Base-by-base conservation (phyloP, 2,888 invertebrate species). In the Zelleria hepariella region DNA sequence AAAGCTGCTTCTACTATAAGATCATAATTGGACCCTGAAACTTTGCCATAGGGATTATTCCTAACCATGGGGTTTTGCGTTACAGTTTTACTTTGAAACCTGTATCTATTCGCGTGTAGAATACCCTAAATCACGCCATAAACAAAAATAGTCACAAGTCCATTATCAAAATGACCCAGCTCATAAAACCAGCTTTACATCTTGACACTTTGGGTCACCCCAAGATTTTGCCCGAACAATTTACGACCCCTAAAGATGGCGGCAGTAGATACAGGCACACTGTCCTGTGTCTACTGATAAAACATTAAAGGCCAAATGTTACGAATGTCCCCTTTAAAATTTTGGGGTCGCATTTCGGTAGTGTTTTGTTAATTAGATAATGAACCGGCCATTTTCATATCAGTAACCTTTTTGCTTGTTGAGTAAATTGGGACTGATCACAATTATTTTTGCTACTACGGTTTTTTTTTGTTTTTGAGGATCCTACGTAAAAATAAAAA, bases 221-320 rank as follows among this genome's bases (percentile, higher is more conserved):
- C 73, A 82, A 82, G 82, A 78, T 75, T 74, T 64, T 67, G 67
- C 64, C 68, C 73, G 75, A 69, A 74, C 75, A 72, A 71, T 70
- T 70, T 67, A 67, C 67, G 72, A 72, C 78, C 83, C 81, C 78
- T 71, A 71, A 54, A 77, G 87, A 86, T 86, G 79, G 73, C 74
- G 70, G 72, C 73, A 74, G 66, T 69, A 74, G 87, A 88, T 88
- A 86, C 69, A 70, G 64, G 72, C 66, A 68, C 71, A 82, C 78
- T 75, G 82, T 68, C 82, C 86, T 84, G 85, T 77, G 68, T 70
- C 66, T 64, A 64, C 78, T 76, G 86, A 86, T 86, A 86, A 85
- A 78, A 75, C 73, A 73, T 68, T 77, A 74, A 70, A 75, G 73
- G 71, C 80, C 80, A 77, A 80, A 80, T 82, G 80, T 77, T 75